Base-by-base conservation (phyloP, 2,797 vertebrate genomes). In the Nannoperca obscura region DNA sequence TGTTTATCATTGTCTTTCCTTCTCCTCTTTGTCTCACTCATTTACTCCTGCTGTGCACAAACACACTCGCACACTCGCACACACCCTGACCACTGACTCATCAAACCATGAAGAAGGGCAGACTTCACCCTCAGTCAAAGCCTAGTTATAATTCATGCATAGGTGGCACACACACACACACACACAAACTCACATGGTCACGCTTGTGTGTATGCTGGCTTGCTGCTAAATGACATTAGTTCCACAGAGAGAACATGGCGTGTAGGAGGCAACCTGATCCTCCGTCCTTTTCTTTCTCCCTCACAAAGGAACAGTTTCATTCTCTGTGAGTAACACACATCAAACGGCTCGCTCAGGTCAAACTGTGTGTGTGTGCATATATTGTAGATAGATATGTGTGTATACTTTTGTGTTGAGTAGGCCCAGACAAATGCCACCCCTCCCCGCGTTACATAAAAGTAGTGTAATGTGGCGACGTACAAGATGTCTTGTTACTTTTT, bases 251-350 rank as follows among this genome's bases (percentile, higher is more conserved):
- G 88, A 91, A 93, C 92, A 89, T 90, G 88, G 89, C 52, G 86
- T 91, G 91, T 90, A 93, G 91, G 90, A 93, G 92, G 92, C 90
- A 94, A 94, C 92, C 90, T 88, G 92, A 94, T 94, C 91, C 90
- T 81, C 80, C 72, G 71, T 93, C 87, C 92, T 86, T 92, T 93
- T 92, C 92, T 92, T 80, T 85, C 82, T 80, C 64, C 63, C 87
- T 85, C 83, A 94, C 92, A 94, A 94, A 93, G 91, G 87, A 93
- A 92, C 87, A 86, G 92, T 93, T 94, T 92, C 92, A 89, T 91
- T 93, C 90, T 91, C 85, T 68, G 80, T 83, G 63, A 81, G 80
- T 55, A 80, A 86, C 79, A 80, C 86, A 90, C 91, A 91, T 92
- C 89, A 91, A 92, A 92, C 77, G 84, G 76, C 71, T 81, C 15